Evolutionary conservation across 2,797 vertebrate species (phyloP).

Genomic region (Semotilus atromaculatus): DNA sequence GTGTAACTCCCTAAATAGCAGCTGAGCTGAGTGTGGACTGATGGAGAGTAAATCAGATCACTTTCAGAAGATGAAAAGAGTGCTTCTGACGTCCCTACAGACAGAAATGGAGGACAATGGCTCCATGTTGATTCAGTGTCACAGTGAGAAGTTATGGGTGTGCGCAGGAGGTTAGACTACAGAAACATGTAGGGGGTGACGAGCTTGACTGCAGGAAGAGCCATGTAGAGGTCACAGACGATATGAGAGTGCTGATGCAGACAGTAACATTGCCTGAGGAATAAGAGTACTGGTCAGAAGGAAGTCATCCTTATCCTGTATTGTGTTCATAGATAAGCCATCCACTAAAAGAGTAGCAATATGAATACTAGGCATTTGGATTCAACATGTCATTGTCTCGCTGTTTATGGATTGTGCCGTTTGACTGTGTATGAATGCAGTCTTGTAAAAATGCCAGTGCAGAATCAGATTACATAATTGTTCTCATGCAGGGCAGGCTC

Average conservation of each 20-base stretch:
- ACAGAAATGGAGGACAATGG: slow-evolving; percentile 69
- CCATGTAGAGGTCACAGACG: slow-evolving; percentile 33
- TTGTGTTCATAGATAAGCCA: background rate
- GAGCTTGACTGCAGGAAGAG: slow-evolving; percentile 5
- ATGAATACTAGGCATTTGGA: background rate
- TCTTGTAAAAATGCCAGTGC: background rate
- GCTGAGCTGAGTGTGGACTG: slow-evolving; percentile 65
- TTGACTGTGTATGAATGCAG: background rate
- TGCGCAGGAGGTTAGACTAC: slow-evolving; percentile 72
- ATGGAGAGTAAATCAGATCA: slow-evolving; percentile 73
- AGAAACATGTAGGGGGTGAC: slow-evolving; percentile 12
- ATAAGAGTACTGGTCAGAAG: background rate
- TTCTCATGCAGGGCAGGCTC: slow-evolving; percentile 63
- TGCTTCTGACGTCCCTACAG: slow-evolving; percentile 75
- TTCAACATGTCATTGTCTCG: background rate
- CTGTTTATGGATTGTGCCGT: background rate
- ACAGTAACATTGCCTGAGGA: background rate
- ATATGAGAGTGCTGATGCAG: slow-evolving; percentile 26
- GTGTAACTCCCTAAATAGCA: slow-evolving; percentile 72
- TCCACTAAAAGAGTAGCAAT: background rate
- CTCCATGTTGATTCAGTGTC: slow-evolving; percentile 76
- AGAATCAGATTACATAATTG: slow-evolving; percentile 45
- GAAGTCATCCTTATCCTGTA: background rate
- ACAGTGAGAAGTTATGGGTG: slow-evolving; percentile 76
- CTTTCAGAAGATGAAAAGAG: slow-evolving; percentile 77